A percentile compares a stretch with the other conserved stretches of the same genome.
These are phyloP conservation scores for Pangasius macronema DNA, from an alignment of 2,797 vertebrate species.

Conservation along the genomic window DNA sequence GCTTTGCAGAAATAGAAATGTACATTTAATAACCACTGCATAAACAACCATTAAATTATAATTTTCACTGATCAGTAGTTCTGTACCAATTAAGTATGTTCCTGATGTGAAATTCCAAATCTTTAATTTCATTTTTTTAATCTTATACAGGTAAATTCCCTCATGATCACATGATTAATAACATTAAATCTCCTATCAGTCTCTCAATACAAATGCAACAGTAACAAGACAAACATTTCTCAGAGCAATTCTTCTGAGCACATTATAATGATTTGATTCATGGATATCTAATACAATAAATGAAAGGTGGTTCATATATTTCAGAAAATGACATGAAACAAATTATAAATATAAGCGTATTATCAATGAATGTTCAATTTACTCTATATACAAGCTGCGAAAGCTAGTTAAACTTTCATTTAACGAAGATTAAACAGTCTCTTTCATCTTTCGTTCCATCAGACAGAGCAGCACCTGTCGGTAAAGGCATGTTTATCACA, in stretches of 20 bases:
- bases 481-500: slow-evolving; percentile 16
- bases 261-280: slow-evolving; percentile 16
- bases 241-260: neutral
- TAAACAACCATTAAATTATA: slow-evolving; percentile 35
- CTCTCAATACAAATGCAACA: slow-evolving; percentile 10
- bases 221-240: slow-evolving; percentile 19
- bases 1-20: slow-evolving; percentile 15
- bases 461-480: slow-evolving; percentile 17
- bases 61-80: slow-evolving; percentile 46
- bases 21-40: slow-evolving; percentile 33
- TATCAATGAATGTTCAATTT: neutral
- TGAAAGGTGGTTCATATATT: neutral
- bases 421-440: neutral
- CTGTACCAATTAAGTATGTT: slow-evolving; percentile 9
- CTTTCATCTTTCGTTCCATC: neutral
- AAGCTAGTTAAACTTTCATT: neutral
- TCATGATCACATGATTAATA: slow-evolving; percentile 23
- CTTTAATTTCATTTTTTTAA: neutral
- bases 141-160: neutral
- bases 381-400: neutral
- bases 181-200: neutral
- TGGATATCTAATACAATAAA: neutral
- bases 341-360: neutral
- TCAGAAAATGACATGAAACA: neutral
- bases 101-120: neutral